Base-by-base conservation (phyloP, 2,113 vertebrate species). In the Oncorhynchus clarkii region DNA sequence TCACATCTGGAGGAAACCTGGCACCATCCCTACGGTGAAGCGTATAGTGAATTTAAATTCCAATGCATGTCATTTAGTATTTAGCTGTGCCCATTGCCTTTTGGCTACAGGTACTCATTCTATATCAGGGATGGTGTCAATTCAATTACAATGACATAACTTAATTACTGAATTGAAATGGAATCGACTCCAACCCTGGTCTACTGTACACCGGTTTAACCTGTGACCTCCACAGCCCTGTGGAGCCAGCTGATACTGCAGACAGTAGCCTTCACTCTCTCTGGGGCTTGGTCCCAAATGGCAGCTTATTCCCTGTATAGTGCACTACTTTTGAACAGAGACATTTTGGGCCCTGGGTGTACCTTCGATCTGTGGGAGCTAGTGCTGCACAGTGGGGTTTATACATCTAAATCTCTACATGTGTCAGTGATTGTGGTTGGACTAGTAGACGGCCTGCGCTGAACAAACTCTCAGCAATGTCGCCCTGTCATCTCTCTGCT, bases 401-500 rank as follows among this genome's bases (percentile, higher is more conserved):
- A 91, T 88, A 77, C 82, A 75, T 89, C 86, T 89, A 90, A 91
- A 89, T 72, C 72, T 68, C 67, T 82, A 88, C 90, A 92, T 89
- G 88, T 93, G 92, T 89, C 89, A 90, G 84, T 85, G 86, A 91
- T 93, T 91, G 86, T 87, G 89, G 86, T 87, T 87, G 79, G 68
- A 88, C 74, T 78, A 77, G 76, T 74, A 78, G 85, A 82, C 48
- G 59, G 78, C 78, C 83, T 80, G 84, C 75, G 84, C 83, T 70
- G 76, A 85, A 82, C 72, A 80, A 83, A 79, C 59, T 66, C 79
- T 79, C 60, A 57, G 54, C 80, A 71, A 75, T 71, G 79, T 34
- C 76, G 72, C 66, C 81, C 75, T 78, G 82, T 78, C 74, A 75
- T 59, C 39, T 74, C 73, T 2, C 39, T 45, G 39, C 39, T 45